Percentiles rank a stretch among this genome's conserved stretches.
Evolutionary conservation across 2,888 invertebrate genomes (phyloP).

Genomic region (Cheilosia grossa): DNA sequence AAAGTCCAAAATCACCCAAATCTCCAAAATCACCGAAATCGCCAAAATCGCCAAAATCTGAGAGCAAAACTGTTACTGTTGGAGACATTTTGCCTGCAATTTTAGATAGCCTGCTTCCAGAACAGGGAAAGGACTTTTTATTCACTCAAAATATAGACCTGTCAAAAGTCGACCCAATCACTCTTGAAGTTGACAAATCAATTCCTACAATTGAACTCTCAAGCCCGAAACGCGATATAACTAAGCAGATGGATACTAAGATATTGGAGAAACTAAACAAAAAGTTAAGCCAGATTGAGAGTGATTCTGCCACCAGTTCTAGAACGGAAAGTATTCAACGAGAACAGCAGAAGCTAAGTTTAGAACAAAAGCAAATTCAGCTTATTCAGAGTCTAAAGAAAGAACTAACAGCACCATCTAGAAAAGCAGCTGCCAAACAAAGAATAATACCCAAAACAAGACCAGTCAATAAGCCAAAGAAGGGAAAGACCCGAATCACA

Average conservation of each 20-base stretch:
- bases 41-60: constrained; percentile 83
- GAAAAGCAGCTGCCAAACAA: constrained; percentile 86
- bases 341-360: constrained; percentile 84
- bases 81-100: constrained; percentile 85
- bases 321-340: constrained; percentile 87
- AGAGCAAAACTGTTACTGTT: constrained; percentile 74
- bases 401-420: constrained; percentile 84
- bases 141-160: constrained; percentile 90
- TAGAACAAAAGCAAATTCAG: constrained; percentile 85
- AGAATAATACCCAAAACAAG: constrained; percentile 86
- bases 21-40: constrained; percentile 87
- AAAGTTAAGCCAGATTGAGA: constrained; percentile 90
- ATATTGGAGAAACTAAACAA: constrained; percentile 88
- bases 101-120: constrained; percentile 81
- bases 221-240: constrained; percentile 89
- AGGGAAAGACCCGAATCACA: constrained; percentile 88
- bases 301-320: constrained; percentile 90
- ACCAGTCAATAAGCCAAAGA: constrained; percentile 86
- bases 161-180: constrained; percentile 89
- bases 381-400: constrained; percentile 86
- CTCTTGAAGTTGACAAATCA: constrained; percentile 88
- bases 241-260: constrained; percentile 87
- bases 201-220: constrained; percentile 85
- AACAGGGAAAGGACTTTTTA: constrained; percentile 86
- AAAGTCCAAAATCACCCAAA: constrained; percentile 87